These are phyloP conservation scores for Cloeon dipterum DNA, from an alignment of 2,888 invertebrate genomes.

Conservation along the genomic window DNA sequence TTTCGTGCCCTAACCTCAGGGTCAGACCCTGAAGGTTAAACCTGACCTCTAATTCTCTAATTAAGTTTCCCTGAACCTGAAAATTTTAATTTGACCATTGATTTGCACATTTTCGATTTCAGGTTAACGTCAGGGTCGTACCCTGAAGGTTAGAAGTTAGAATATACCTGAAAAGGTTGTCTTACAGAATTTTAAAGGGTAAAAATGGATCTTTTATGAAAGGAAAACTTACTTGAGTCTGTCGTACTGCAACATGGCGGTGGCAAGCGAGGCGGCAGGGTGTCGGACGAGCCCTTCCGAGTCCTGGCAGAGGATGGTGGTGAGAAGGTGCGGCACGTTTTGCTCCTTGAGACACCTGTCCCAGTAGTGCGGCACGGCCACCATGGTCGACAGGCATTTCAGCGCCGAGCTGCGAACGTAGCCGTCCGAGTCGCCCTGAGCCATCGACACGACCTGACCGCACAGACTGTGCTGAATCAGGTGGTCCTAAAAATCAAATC, in stretches of 20 bases:
- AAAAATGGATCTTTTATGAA: no score
- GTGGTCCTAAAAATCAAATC: no score
- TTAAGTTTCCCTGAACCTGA: no score
- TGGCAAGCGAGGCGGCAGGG: conserved; percentile 29
- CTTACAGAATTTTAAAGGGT: no score
- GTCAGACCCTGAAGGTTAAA: no score
- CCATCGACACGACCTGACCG: conserved; percentile 36
- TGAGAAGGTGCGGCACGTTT: conserved; percentile 19
- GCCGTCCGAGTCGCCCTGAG: conserved; percentile 40
- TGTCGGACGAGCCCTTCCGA: conserved; percentile 55
- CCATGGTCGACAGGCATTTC: conserved; percentile 41
- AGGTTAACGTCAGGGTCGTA: no score
- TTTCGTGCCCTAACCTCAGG: no score
- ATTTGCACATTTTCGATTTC: no score
- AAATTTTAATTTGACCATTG: no score
- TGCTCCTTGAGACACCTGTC: conserved; percentile 22
- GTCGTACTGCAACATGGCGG: conserved; percentile 13
- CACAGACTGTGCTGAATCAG: conserved; percentile 39
- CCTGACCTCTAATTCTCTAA: no score
- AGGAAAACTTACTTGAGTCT: conserved; percentile 16
- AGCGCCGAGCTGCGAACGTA: conserved; percentile 57
- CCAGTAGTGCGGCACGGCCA: conserved; percentile 41
- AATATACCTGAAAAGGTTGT: no score
- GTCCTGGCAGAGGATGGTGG: conserved; percentile 35
- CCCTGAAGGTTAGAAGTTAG: no score